Conservation (phyloP, 2,888 invertebrate genomes). For the Blastobasis lacticolella region DNA sequence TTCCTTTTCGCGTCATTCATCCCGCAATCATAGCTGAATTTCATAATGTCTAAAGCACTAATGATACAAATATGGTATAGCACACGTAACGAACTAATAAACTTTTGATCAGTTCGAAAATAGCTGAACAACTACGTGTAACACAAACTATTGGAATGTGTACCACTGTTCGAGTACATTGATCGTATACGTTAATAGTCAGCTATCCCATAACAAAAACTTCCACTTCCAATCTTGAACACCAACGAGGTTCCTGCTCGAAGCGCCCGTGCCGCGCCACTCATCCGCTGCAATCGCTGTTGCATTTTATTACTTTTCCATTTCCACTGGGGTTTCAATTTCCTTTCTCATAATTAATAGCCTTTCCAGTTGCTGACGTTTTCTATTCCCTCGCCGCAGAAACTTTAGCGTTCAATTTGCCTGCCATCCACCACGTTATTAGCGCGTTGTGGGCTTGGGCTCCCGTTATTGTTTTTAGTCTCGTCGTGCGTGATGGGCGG, state of each 20-base stretch:
- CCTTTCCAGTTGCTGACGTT: constrained; percentile 60
- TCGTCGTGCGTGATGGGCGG: no score
- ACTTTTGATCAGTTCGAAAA: no score
- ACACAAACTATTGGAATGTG: no score
- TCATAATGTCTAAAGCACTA: neutral
- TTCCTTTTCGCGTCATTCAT: neutral
- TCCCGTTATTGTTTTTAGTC: no score
- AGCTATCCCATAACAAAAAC: no score
- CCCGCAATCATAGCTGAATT: neutral
- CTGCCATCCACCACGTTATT: constrained; percentile 23
- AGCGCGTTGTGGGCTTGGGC: no score
- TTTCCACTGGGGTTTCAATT: constrained; percentile 73
- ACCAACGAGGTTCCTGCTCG: no score
- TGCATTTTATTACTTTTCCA: constrained; percentile 74
- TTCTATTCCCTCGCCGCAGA: constrained; percentile 53
- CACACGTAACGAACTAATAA: no score
- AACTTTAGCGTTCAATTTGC: constrained; percentile 61
- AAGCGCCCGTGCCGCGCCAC: constrained; percentile 19
- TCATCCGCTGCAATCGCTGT: constrained; percentile 65
- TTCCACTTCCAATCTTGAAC: no score
- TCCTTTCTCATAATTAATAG: constrained; percentile 72
- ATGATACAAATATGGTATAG: neutral
- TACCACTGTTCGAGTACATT: no score
- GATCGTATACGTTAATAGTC: no score
- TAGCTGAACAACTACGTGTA: no score